A percentile compares a stretch with the other conserved stretches of the same genome.
These are phyloP conservation scores for Rhabdomys dilectus DNA, from an alignment of 2,113 vertebrate species.

Conservation along the genomic window DNA sequence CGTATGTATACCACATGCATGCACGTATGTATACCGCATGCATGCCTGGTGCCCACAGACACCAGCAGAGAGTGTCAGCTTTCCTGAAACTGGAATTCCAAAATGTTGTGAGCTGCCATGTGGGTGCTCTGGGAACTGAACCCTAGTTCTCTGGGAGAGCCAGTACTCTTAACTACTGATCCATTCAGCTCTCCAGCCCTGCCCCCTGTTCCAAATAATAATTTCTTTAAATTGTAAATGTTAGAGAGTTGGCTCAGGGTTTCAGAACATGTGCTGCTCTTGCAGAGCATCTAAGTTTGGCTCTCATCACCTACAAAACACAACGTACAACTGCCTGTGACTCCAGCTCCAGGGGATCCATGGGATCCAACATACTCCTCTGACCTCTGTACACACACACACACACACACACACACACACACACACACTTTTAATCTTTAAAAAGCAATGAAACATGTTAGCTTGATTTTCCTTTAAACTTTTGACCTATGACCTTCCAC, in stretches of 20 bases:
- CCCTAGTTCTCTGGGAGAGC: not conserved
- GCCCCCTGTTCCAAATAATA: too few species aligned
- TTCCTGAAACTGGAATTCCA: not conserved
- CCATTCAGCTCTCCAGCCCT: not conserved
- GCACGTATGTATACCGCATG: too few species aligned
- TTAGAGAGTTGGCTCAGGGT: not conserved
- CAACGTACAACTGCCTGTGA: not conserved
- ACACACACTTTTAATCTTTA: not conserved
- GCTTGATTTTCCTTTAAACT: constrained; percentile 42
- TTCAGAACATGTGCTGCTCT: not conserved
- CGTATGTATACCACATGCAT: not conserved
- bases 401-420: not conserved
- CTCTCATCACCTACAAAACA: not conserved
- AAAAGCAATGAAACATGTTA: not conserved
- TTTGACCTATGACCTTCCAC: constrained; percentile 24
- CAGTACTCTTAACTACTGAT: not conserved
- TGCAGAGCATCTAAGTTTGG: not conserved
- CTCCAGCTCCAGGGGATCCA: not conserved
- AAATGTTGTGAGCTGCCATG: too few species aligned
- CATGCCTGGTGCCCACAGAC: not conserved
- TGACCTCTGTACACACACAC: not conserved
- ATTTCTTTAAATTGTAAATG: too few species aligned
- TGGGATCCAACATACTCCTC: not conserved
- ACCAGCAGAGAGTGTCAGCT: not conserved
- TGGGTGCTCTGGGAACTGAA: not conserved